Base-by-base conservation (phyloP, 2,888 invertebrate species). In the Chromoteleia sp. region DNA sequence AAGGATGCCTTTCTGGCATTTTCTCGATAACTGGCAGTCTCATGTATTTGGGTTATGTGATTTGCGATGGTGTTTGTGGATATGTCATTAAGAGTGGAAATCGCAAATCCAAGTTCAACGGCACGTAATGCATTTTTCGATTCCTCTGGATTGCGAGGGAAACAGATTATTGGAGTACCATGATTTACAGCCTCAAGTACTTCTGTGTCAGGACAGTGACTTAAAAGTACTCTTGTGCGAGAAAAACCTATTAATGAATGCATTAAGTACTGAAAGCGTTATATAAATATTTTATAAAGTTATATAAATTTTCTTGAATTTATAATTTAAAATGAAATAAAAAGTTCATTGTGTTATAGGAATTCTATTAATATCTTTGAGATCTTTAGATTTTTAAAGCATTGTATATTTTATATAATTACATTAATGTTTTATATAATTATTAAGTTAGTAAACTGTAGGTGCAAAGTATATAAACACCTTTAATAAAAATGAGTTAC, bases 121-220 rank as follows among this genome's bases (percentile, higher is more conserved):
- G 87, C 89, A n/a, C 90, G 86, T 2, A 77, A 59, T 0, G 87
- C 85, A 56, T 90, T 91, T 43, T 74, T 83, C 0, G 78, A 77
- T 78, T 91, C 91, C 43, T 89, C 83, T 0, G 78, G 19, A 30
- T 85, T 85, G n/a, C 90, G 85, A 0, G 91, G 90, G 17, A 91
- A 87, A 68, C 91, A 91, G 65, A 91, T 86, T 29, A 91, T 74
- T n/a, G 91, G 91, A 2, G 88, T 88, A 6, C 91, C 90, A 70
- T 91, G 91, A 70, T 89, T 90, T 7, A 87, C 88, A 7, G 87
- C 84, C 77, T 91, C 91, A 6, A 91, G 77, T 54, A 91, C 85
- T 73, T 91, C 91, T 12, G 87, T 85, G 41, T 91, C 91, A 1
- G 83, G 81, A 68, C 91, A 91, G 41, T 91, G 91, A 78, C 88